Evolutionary conservation across 1,140 invertebrate genomes (phyloP).

Genomic region (Drosophila navojoa): DNA sequence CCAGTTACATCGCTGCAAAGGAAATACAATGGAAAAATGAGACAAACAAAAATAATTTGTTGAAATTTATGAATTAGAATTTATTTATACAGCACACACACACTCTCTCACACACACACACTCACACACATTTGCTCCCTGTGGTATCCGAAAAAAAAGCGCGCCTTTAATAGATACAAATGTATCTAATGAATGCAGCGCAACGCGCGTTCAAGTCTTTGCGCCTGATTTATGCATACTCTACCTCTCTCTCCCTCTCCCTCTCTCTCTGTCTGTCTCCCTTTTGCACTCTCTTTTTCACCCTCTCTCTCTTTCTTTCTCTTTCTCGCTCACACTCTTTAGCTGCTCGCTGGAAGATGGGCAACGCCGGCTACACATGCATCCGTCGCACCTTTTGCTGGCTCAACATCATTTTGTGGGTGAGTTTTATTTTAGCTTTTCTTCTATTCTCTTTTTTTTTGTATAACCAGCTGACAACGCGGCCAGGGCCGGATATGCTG

Average conservation of each 20-base stretch:
- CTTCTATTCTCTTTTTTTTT: too few species aligned
- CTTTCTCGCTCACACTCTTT: neutral
- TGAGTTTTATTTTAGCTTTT: constrained; percentile 80
- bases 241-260: neutral
- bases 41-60: constrained; percentile 38
- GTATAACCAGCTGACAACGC: constrained; percentile 4
- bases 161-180: constrained; percentile 63
- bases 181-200: constrained; percentile 66
- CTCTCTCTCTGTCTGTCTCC: neutral
- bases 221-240: constrained; percentile 1
- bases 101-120: constrained; percentile 9
- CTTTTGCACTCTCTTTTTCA: neutral
- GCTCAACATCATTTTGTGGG: constrained; percentile 91
- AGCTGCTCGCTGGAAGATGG: constrained; percentile 84
- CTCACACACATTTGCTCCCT: neutral
- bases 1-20: constrained; percentile 64
- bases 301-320: neutral
- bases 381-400: constrained; percentile 90
- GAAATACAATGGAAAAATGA: constrained; percentile 57
- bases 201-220: constrained; percentile 22
- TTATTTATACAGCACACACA: constrained; percentile 55
- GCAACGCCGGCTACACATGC: constrained; percentile 90
- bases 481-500: constrained; percentile 53
- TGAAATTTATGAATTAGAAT: constrained; percentile 65
- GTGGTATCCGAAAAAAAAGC: constrained; percentile 44